Base-by-base conservation (phyloP, 2,797 vertebrate species). In the Tolypeutes matacus region DNA sequence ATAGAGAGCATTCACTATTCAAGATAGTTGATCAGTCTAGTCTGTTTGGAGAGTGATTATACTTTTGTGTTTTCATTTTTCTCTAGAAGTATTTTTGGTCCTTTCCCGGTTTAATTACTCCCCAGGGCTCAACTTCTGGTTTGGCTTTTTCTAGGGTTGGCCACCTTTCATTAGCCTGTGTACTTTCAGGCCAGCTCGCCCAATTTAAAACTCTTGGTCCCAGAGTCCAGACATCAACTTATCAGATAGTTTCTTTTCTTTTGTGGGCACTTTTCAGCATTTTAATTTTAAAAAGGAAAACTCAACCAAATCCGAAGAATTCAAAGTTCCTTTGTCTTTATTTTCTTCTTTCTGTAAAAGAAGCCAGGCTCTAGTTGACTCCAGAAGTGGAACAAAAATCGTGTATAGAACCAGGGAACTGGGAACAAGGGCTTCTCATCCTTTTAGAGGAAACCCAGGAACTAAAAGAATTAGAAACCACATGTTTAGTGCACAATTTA, bases 91-190 rank as follows among this genome's bases (percentile, higher is more conserved):
- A 97, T 95, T 97, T 97, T 97, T 93, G 39, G 77, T 96, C 86
- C 91, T 97, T 97, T 84, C 90, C 91, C 58, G 8, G 83, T 96
- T 97, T 98, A 87, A 95, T 29, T 72, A 93, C 39, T 98, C 98
- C 95, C 97, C 81, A 60, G 96, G 95, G 97, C 93, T 91, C 95
- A 97, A 86, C 97, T 97, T 98, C 93, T 97, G 96, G 95, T 96
- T 98, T 97, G 72, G 94, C 93, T 97, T 97, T 96, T 93, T 92
- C 89, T 97, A 97, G 90, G 95, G 90, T 93, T 93, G 88, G 89
- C 96, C 92, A 94, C 89, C 81, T 67, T 60, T 97, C 94, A 97
- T 96, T 93, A 93, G 93, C 89, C 86, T 51, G 94, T 91, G 86
- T 91, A 94, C 96, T 46, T 95, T 81, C 95, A 94, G 87, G 34